A percentile compares a stretch with the other conserved stretches of the same genome.
Conservation (phyloP, 2,888 invertebrate species). For the Scelioninae gen. 1 region DNA sequence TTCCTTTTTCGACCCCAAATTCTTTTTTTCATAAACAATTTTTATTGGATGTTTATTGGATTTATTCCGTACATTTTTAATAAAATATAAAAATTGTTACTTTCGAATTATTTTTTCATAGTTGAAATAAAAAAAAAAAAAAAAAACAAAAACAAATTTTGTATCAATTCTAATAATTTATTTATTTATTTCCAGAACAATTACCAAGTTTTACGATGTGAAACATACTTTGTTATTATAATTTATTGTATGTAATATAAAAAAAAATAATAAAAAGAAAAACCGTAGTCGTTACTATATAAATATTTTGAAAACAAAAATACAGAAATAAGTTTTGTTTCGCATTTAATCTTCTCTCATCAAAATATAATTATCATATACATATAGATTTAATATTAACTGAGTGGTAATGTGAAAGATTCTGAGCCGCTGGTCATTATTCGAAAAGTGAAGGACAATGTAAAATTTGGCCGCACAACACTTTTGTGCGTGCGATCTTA, state of each 20-base stretch:
- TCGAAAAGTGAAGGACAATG: conserved; percentile 65
- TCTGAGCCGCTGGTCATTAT: conserved; percentile 17
- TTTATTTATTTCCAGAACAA: no score
- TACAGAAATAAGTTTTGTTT: neutral
- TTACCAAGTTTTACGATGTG: no score
- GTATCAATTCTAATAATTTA: no score
- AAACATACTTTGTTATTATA: no score
- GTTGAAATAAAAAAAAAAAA: neutral
- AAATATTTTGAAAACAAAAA: no score
- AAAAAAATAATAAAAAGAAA: no score
- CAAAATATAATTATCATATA: conserved; percentile 38
- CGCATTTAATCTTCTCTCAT: neutral
- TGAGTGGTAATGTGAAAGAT: conserved; percentile 27
- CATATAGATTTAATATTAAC: conserved; percentile 22
- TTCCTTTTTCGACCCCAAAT: conserved; percentile 35
- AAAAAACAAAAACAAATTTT: neutral
- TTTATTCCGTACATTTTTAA: no score
- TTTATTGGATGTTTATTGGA: conserved; percentile 24
- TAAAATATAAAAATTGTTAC: no score
- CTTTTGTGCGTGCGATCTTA: conserved; percentile 28
- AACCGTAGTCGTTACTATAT: no score
- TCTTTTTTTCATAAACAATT: neutral
- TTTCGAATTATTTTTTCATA: no score
- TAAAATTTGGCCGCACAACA: conserved; percentile 24
- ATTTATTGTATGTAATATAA: no score